Conservation (phyloP, 2,113 vertebrate genomes). For the Erpornis zantholeuca region DNA sequence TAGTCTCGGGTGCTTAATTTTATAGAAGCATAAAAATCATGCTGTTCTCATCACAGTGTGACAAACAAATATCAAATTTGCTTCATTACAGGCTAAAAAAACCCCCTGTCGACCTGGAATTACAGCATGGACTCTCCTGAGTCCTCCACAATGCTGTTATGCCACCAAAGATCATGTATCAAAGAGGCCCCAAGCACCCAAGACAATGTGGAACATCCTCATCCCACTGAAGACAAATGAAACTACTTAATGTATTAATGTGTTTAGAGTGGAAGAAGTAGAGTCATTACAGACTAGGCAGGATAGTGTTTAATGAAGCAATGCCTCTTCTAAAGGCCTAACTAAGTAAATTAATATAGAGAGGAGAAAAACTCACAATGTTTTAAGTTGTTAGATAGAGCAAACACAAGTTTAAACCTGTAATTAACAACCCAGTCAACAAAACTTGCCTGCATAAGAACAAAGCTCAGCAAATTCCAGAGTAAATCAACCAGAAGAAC, state of each 20-base stretch:
- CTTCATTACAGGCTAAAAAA: neutral
- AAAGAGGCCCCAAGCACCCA: neutral
- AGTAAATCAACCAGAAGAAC: neutral
- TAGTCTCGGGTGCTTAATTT: neutral
- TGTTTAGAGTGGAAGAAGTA: neutral
- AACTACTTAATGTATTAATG: neutral
- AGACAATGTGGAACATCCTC: neutral
- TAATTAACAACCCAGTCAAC: conserved; percentile 15
- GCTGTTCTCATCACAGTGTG: neutral
- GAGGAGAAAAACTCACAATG: neutral
- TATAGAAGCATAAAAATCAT: neutral
- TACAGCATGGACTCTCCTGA: neutral
- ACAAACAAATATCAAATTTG: neutral
- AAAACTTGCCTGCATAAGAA: neutral
- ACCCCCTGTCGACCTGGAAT: neutral
- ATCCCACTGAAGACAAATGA: neutral
- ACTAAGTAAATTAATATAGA: neutral
- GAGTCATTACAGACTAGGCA: neutral
- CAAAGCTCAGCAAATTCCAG: conserved; percentile 14
- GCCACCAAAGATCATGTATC: neutral
- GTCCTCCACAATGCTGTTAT: neutral
- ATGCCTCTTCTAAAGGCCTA: neutral
- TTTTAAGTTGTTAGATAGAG: neutral
- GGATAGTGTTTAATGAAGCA: conserved; percentile 34
- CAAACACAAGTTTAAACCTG: neutral